Percentiles rank a stretch among this genome's conserved stretches.
These are phyloP conservation scores for Platycheirus rosarum DNA, from an alignment of 2,888 invertebrate genomes.

Conservation along the genomic window DNA sequence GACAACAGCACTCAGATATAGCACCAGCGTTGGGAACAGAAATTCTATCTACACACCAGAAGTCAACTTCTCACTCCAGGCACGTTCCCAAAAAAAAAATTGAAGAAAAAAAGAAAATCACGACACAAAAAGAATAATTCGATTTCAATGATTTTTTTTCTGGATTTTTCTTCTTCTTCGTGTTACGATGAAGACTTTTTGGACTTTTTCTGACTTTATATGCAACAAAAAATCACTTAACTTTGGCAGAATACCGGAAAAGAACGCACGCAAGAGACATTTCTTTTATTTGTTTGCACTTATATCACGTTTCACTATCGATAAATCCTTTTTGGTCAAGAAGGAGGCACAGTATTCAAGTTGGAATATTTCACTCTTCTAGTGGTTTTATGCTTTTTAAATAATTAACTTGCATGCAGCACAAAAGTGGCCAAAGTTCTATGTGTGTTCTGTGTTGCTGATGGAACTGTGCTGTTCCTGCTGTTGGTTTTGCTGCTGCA, in stretches of 20 bases:
- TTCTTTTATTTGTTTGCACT: slow-evolving; percentile 48
- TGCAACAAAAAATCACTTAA: slow-evolving; percentile 47
- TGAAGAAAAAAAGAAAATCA: slow-evolving; percentile 1
- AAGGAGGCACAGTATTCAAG: slow-evolving; percentile 6
- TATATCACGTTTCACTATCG: slow-evolving; percentile 62
- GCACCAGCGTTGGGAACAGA: slow-evolving; percentile 18
- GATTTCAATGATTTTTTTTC: slow-evolving; percentile 37
- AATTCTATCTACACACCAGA: slow-evolving; percentile 55
- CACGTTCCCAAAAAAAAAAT: slow-evolving; percentile 51
- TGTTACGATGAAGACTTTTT: slow-evolving; percentile 8
- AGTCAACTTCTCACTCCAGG: slow-evolving; percentile 62
- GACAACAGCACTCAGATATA: slow-evolving; percentile 29
- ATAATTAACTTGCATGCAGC: slow-evolving; percentile 73
- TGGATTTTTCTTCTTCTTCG: slow-evolving; percentile 10
- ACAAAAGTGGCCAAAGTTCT: slow-evolving; percentile 63
- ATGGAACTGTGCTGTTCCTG: not conserved
- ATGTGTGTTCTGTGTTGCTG: slow-evolving; percentile 13
- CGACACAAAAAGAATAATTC: not conserved
- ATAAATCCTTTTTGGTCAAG: slow-evolving; percentile 55
- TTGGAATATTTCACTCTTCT: slow-evolving; percentile 40
- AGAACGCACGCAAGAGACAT: slow-evolving; percentile 49
- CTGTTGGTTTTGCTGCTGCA: slow-evolving; percentile 50
- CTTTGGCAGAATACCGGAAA: slow-evolving; percentile 48
- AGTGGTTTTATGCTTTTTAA: slow-evolving; percentile 53
- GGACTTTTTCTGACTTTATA: too few relatives aligned